Evolutionary conservation across 2,797 vertebrate species (phyloP), one percentile per base, ranked within the genome.

Genomic region (Hemibagrus guttatus): DNA sequence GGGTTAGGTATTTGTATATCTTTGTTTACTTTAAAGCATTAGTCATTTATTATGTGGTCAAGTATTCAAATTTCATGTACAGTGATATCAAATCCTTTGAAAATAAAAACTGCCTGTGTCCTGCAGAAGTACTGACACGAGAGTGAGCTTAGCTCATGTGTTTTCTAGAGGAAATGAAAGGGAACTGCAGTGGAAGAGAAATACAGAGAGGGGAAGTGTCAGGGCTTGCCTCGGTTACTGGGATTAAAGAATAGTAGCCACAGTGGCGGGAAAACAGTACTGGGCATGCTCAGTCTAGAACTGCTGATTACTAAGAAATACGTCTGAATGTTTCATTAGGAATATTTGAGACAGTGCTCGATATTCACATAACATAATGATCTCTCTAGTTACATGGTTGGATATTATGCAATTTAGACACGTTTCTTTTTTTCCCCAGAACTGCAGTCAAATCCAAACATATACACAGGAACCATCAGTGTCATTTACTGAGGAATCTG

Each of bases 221-320:
- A 14, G 39, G 71, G 26, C 81, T 78, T 83, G 86, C 78, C 66
- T 76, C 26, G 46, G 35, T 76, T 35, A n/a, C 17, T 42, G 49
- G 54, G 54, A 74, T 86, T 78, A 82, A 35, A 66, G 46, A 49
- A 81, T 81, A 39, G 23, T n/a, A 54, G 39, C 58, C 9, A 13
- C 16, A 56, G 31, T 46, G 31, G 28, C 13, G 19, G 28, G 39
- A 72, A 46, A 72, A 52, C 52, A 64, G 21, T 4, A 66, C 58
- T 61, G 78, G 42, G 16, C 85, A 75, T 35, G 79, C 79, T 86
- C 85, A 66, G 42, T 86, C 79, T 75, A 42, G 78, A 59, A 7
- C 59, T 42, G 66, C 31, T n/a, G 42, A 86, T 26, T 19, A 23
- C 52, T n/a, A 16, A 28, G 54, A 63, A 64, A 19, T 23, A 63